Base-by-base conservation (phyloP, 1,140 invertebrate genomes). In the Drosophila funebris region DNA sequence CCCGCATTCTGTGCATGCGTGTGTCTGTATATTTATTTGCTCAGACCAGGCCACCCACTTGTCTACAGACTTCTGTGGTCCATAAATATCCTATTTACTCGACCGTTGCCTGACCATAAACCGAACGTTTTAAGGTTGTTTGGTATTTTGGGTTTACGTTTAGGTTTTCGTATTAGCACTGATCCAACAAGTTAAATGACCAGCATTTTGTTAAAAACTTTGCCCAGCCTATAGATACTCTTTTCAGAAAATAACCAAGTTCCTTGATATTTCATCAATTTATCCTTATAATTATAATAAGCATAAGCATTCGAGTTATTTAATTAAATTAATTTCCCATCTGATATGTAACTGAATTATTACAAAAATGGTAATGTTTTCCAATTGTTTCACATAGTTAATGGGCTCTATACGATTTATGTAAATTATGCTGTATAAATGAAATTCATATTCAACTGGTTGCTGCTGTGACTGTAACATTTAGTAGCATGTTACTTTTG, bases 111-210 rank as follows among this genome's bases (percentile, higher is more conserved):
- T 62, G 60, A 73, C 73, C 81, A 73, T 85, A 76, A 85, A 85
- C 80, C 79, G 50, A 73, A 77, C 73, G 67, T 77, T 85, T 85
- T 73, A 62, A 71, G 80, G 78, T 77, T 68, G 70, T 70, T 69
- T 67, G 56, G 63, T 60, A 48, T 64, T 58, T 67, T 11, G 6
- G 41, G 13, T 36, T 46, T 43, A 22, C 24, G 29, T 46, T 60
- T 60, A 11, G 46, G 29, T 11, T 33, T 60, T 31, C 13, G 70
- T 54, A 39, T 71, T 16, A 58, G 20, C 60, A 70, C 43, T 14
- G 18, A 63, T 50, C 36, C 57, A 52, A 39, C 41, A n/a, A 70
- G 52, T 53, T 50, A 39, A 73, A 60, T 33, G 43, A 4, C 7
- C 13, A 50, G 14, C 39, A 6, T 14, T 18, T 52, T 33, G 11